Evolutionary conservation across 2,888 invertebrate genomes (phyloP), one percentile per base, ranked within the genome.

Genomic region (Leucania comma): DNA sequence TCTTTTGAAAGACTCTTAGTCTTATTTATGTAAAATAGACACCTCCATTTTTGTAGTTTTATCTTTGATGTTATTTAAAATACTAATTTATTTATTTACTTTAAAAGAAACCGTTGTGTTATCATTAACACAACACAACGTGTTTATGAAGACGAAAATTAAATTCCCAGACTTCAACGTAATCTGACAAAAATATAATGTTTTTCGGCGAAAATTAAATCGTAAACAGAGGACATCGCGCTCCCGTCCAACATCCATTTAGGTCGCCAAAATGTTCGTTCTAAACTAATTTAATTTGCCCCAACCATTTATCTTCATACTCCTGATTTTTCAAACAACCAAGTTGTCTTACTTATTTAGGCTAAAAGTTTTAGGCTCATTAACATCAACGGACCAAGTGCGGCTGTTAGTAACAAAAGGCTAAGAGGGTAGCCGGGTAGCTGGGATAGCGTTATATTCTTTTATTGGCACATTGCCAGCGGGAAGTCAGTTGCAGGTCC

Each of bases 381-480:
- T 78, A 69, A 61, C 74, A 80, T 68, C 67, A 46, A 60, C 51
- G 53, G 51, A 50, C 48, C 54, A 48, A 83, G 79, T 80, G 80
- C 71, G 81, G 82, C 85, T 87, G 83, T 84, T 79, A 84, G 80
- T 66, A 78, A 81, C 80, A 84, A 84, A 85, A 88, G 84, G 63
- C 80, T 81, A 71, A 82, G 82, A 88, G 80, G 84, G 76, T 79
- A 82, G 85, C 81, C 32, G 56, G 20, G 32, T 75, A 82, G 83
- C 82, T 69, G 77, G 83, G 87, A 85, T 88, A 88, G 88, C 88
- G 87, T 89, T 88, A 88, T 92, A 90, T 92, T 90, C 89, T 89
- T 88, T 89, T 90, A 90, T 90, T 93, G 93, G 93, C 90, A 76
- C 81, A 68, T 67, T 77, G 90, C 93, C 92, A 92, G 84, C 79